phyloP scores from a whole-genome alignment of 2,797 vertebrate genomes.

The Mormyrops attenuatus region DNA sequence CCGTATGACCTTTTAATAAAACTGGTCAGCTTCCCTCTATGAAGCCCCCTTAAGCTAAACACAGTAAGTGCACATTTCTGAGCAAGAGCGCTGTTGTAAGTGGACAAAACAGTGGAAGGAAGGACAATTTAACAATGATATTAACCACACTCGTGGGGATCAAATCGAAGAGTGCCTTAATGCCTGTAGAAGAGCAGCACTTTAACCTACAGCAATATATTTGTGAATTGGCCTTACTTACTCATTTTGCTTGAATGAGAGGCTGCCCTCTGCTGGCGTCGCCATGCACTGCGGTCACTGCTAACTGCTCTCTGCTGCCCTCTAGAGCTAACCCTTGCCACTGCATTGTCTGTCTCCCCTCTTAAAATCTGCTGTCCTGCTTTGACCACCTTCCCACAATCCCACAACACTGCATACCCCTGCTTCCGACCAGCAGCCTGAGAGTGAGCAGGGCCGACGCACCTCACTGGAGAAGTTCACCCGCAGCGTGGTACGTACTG shows the following conservation, averaged over 20 bases:
- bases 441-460: slow-evolving; percentile 93
- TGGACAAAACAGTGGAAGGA: background rate
- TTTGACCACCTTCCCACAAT: slow-evolving; percentile 25
- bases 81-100: background rate
- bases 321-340: slow-evolving; percentile 24
- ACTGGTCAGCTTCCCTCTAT: background rate
- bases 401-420: slow-evolving; percentile 47
- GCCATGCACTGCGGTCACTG: slow-evolving; percentile 14
- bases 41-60: background rate
- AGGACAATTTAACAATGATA: background rate
- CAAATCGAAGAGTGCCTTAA: background rate
- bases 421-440: slow-evolving; percentile 70
- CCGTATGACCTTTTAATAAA: background rate
- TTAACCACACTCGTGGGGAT: background rate
- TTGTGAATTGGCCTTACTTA: slow-evolving; percentile 46
- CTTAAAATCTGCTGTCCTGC: slow-evolving; percentile 55
- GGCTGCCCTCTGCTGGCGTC: slow-evolving; percentile 48
- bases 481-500: slow-evolving; percentile 89
- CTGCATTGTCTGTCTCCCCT: slow-evolving; percentile 41
- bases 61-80: background rate
- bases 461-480: slow-evolving; percentile 98
- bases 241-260: slow-evolving; percentile 36
- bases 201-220: background rate
- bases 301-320: slow-evolving; percentile 17
- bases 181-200: background rate